Conservation (phyloP, 2,888 invertebrate genomes). For the Andrena chrysosceles region DNA sequence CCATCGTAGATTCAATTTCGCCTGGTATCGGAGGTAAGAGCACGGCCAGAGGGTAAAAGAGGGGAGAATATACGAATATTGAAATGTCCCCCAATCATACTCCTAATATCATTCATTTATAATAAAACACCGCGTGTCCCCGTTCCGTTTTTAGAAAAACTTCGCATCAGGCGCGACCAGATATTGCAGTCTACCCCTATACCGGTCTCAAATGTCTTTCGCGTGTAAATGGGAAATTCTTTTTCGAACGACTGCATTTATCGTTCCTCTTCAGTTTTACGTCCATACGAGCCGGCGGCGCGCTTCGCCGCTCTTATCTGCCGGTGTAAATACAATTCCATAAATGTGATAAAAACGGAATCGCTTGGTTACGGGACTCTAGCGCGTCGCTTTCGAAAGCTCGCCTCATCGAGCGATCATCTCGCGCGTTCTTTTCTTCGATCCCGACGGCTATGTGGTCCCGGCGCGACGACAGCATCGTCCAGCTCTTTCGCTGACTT, state of each 20-base stretch:
- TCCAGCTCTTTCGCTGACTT: not conserved
- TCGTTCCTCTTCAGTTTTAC: constrained; percentile 7
- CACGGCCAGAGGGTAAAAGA: not conserved
- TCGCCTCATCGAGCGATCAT: not conserved
- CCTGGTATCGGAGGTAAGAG: not conserved
- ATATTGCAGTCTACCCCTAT: constrained; percentile 19
- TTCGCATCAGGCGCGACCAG: constrained; percentile 3
- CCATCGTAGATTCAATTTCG: not conserved
- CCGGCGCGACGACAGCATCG: not conserved
- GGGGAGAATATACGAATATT: not conserved
- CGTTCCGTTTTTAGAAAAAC: not conserved
- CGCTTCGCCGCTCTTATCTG: not conserved
- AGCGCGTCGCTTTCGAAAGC: not conserved
- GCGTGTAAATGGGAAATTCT: constrained; percentile 25
- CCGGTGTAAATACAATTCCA: constrained; percentile 20
- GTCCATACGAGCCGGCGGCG: not conserved
- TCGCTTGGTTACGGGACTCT: not conserved
- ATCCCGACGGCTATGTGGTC: too few relatives aligned
- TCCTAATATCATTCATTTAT: constrained; percentile 9
- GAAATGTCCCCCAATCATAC: not conserved
- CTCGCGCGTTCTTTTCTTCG: not conserved
- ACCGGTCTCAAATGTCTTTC: constrained; percentile 2
- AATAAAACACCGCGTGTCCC: not conserved
- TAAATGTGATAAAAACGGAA: constrained; percentile 17
- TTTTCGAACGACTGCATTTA: constrained; percentile 14